phyloP scores from a whole-genome alignment of 2,113 vertebrate species.

The Pseudopodoces humilis region DNA sequence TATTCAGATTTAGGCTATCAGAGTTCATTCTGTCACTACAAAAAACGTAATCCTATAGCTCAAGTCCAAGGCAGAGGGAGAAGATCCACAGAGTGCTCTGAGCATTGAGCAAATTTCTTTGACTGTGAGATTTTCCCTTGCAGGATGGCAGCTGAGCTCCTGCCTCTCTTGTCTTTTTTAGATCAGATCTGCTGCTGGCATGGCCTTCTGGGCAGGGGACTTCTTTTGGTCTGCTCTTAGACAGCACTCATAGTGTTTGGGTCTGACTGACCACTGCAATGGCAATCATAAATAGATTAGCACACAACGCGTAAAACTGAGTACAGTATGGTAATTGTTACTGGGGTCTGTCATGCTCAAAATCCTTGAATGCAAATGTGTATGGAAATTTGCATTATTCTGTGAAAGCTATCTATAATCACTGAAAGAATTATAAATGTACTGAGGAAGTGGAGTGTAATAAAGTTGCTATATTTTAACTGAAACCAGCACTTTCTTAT shows the following conservation, averaged over 20 bases:
- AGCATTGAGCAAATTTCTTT: background rate
- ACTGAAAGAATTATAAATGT: background rate
- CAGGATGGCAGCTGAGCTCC: background rate
- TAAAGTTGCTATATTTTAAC: background rate
- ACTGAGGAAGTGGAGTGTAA: background rate
- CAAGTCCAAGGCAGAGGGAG: background rate
- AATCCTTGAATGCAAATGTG: background rate
- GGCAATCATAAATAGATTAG: background rate
- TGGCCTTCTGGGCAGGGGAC: background rate
- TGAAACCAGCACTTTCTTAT: background rate
- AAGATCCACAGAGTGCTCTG: background rate
- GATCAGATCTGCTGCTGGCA: background rate
- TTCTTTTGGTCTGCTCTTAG: background rate
- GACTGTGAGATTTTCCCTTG: background rate
- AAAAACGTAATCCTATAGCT: background rate
- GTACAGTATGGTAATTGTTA: background rate
- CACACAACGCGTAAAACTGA: fast-evolving
- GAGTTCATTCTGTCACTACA: background rate
- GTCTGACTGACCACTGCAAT: background rate
- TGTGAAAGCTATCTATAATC: background rate
- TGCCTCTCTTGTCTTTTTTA: background rate
- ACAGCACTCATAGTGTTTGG: background rate
- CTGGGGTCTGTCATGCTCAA: background rate
- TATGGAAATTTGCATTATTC: background rate
- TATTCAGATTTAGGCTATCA: background rate